Percentiles rank a stretch among this genome's conserved stretches.
These are phyloP conservation scores for Acromyrmex echinatior DNA, from an alignment of 1,140 invertebrate species.

Conservation along the genomic window DNA sequence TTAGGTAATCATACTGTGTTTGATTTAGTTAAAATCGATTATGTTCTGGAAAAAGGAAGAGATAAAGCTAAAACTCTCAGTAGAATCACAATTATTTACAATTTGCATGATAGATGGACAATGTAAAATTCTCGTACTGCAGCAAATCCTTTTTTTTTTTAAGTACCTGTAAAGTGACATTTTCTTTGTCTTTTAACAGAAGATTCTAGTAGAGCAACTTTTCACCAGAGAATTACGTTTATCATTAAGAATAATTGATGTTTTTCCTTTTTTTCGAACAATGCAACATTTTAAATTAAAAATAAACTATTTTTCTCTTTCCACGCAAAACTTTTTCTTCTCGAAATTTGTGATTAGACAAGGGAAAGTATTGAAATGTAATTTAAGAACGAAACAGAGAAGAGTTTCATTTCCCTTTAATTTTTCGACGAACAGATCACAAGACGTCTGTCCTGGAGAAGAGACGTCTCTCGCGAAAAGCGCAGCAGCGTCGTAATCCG, in stretches of 20 bases:
- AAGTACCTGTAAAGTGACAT: no score
- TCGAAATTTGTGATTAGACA: background rate
- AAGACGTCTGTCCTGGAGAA: conserved; percentile 2
- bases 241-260: background rate
- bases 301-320: background rate
- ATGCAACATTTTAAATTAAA: background rate
- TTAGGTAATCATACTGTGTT: no score
- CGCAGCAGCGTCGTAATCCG: conserved; percentile 69
- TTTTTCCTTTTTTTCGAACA: background rate
- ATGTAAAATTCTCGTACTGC: no score
- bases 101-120: no score
- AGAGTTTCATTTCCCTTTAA: background rate
- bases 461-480: conserved; percentile 43
- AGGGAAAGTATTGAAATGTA: background rate
- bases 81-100: no score
- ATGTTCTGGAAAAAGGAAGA: no score
- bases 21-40: no score
- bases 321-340: background rate
- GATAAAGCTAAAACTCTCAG: no score
- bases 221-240: no score
- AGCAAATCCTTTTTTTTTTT: no score
- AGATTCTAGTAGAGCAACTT: no score
- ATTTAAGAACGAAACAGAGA: background rate
- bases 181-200: no score
- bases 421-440: background rate